Base-by-base conservation (phyloP, 2,113 vertebrate species). In the Corvus hawaiiensis region DNA sequence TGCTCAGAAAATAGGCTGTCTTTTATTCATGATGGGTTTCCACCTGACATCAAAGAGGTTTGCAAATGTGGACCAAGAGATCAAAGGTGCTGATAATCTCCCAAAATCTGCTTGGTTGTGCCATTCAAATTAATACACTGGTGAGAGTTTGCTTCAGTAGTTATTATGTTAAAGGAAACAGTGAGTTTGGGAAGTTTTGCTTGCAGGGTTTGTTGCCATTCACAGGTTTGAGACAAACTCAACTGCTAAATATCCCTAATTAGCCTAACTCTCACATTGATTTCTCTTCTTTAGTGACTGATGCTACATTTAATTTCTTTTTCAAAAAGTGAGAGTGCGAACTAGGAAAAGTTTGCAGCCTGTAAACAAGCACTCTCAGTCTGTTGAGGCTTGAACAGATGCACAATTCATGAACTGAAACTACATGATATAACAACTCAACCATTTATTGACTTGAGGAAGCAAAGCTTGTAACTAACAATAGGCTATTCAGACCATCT, bases 401-500 rank as follows among this genome's bases (percentile, higher is more conserved):
- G 87, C 92, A 96, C 93, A 92, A 94, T 95, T 96, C 91, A 94
- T 92, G 91, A 88, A 93, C 77, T 91, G 94, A 94, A 97, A 91
- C 86, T 94, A 93, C 76, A 89, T 97, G 97, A 98, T 96, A 96
- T 81, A 98, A 98, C 84, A 89, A 72, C 83, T 94, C 96, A 97
- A 90, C 94, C 97, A 98, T 98, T 97, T 95, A 91, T 96, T 93
- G 97, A 97, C 97, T 94, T 95, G 96, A 97, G 87, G 95, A 97
- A 96, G 93, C 91, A 95, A 96, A 97, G 96, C 94, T 93, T 97
- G 97, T 97, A 96, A 96, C 93, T 97, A 97, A 98, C 98, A 97
- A 94, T 84, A 96, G 96, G 93, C 96, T 86, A 96, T 95, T 96
- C 96, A 97, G 78, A 58, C 48, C 35, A 96, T 84, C 77, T 96